Base-by-base conservation (phyloP, 1,140 invertebrate genomes). In the Sitodiplosis mosellana region DNA sequence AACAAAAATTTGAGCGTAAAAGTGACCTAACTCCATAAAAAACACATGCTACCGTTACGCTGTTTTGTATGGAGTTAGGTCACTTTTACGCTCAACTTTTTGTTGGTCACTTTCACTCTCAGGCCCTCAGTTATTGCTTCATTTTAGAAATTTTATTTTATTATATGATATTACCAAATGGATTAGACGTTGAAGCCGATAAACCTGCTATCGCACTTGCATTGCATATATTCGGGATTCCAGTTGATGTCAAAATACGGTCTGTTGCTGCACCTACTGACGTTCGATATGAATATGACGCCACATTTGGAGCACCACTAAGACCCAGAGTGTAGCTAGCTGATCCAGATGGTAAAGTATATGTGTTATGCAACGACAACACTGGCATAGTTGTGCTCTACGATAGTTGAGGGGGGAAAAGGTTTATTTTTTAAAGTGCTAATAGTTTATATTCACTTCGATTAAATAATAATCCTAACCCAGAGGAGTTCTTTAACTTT, bases 381-480 rank as follows among this genome's bases (percentile, higher is more conserved):
- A 71, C 72, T 49, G 71, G 71, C 73, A 73, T 75, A 49, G 72
- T 76, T 63, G 68, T 72, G 65, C 71, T 74, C 66, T 76, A 72
- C 51, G 71, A 73, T 62, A n/a, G n/a, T n/a, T n/a, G n/a, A n/a
- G 34, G 34, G 4, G 15, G 8, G 1, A 42, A 17, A 6, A 7
- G 43, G 19, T 21, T 10, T 45, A 8, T 45, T 45, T 21, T 8
- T n/a, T n/a, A n/a, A n/a, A n/a, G n/a, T n/a, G n/a, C n/a, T n/a
- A n/a, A 42, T 8, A n/a, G n/a, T n/a, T n/a, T n/a, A n/a, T n/a
- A n/a, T n/a, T n/a, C n/a, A n/a, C n/a, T n/a, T n/a, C n/a, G n/a
- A n/a, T n/a, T n/a, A n/a, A n/a, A n/a, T n/a, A n/a, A n/a, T n/a
- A n/a, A n/a, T n/a, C n/a, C n/a, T n/a, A n/a, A n/a, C n/a, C n/a